Base-by-base conservation (phyloP, 2,888 invertebrate genomes). In the Gymnosoma rotundatum region DNA sequence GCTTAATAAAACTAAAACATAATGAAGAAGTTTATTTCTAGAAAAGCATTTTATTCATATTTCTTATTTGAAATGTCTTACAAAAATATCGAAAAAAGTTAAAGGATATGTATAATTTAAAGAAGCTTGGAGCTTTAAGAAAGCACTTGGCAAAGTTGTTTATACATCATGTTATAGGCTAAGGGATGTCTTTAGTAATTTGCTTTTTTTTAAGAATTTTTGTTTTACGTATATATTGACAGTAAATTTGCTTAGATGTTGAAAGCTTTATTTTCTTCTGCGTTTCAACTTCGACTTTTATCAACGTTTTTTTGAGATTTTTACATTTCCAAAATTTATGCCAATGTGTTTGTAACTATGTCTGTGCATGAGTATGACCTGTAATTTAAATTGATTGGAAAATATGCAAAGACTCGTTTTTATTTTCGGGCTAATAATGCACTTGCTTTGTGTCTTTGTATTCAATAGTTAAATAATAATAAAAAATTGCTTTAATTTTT, bases 361-460 rank as follows among this genome's bases (percentile, higher is more conserved):
- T 52, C 25, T 72, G 38, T 64, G 74, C 45, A 36, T 75, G 63
- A 48, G 42, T 72, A 79, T 84, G 84, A 84, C 81, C 84, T 84
- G 84, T 66, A 84, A 81, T 84, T 81, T 81, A 81, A 84, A 84
- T 84, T 81, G 81, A 81, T 84, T 84, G 78, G 70, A 81, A 84
- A 84, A 81, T 84, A 81, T 84, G 81, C 84, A 84, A 84, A 84
- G 81, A 84, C 74, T 78, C 78, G 81, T 70, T 84, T 83, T 69
- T 78, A 74, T 67, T 76, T 73, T 66, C 72, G 48, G 70, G 61
- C 81, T 74, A 84, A 84, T 81, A 81, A 72, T 84, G 81, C 84
- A 84, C 84, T 84, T 84, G 81, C 81, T 72, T 70, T 74, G 52
- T 73, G 70, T 78, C 78, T 81, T 69, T 74, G 64, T 58, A 8